Conservation (phyloP, 1,140 invertebrate species). For the Diabrotica virgifera region DNA sequence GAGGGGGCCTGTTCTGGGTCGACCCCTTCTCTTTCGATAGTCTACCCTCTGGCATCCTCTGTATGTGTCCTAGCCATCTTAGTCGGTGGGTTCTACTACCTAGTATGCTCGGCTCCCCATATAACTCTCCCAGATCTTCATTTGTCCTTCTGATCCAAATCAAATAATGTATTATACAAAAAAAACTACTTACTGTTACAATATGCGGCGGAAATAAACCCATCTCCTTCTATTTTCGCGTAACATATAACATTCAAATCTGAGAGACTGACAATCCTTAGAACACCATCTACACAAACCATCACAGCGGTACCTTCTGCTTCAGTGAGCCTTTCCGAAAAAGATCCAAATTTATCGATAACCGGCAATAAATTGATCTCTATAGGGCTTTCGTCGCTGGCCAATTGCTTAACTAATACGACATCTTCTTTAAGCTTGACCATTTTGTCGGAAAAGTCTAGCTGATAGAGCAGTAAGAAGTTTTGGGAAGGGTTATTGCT, state of each 20-base stretch:
- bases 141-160: too few species aligned
- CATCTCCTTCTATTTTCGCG: conserved; percentile 62
- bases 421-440: conserved; percentile 61
- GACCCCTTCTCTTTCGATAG: too few species aligned
- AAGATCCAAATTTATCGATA: conserved; percentile 49
- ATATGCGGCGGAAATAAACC: conserved; percentile 72
- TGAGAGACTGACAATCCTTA: conserved; percentile 64
- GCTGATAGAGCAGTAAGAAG: conserved; percentile 56
- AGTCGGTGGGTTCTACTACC: too few species aligned
- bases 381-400: conserved; percentile 60
- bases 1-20: too few species aligned
- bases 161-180: too few species aligned
- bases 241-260: conserved; percentile 62
- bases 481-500: conserved; percentile 37
- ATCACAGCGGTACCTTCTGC: conserved; percentile 52
- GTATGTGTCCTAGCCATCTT: too few species aligned
- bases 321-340: conserved; percentile 22
- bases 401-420: conserved; percentile 60
- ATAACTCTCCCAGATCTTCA: too few species aligned
- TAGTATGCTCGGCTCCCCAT: too few species aligned
- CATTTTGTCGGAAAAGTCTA: conserved; percentile 56
- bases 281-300: conserved; percentile 66
- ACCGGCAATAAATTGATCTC: conserved; percentile 66
- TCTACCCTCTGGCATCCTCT: too few species aligned
- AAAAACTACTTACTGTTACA: conserved; percentile 61